phyloP scores from a whole-genome alignment of 2,888 invertebrate species.

The Alloscopus bannaensis region DNA sequence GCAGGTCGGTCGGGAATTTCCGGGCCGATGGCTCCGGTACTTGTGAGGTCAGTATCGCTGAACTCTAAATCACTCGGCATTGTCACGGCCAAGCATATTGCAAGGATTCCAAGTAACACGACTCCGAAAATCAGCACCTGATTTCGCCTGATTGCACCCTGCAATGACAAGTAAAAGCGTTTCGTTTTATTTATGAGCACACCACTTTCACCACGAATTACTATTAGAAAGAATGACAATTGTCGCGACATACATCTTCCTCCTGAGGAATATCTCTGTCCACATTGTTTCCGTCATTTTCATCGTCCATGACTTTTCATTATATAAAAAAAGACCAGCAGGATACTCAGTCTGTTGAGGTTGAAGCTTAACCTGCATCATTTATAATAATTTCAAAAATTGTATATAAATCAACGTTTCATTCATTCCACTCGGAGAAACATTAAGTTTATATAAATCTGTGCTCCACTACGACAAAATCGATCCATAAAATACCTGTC shows the following conservation, averaged over 20 bases:
- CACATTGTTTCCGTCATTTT: constrained; percentile 51
- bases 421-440: too few species aligned
- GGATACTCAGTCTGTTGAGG: too few species aligned
- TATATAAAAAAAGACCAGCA: too few species aligned
- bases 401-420: too few species aligned
- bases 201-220: too few species aligned
- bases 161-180: too few species aligned
- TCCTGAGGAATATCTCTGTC: constrained; percentile 40
- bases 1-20: constrained; percentile 25
- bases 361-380: too few species aligned
- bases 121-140: constrained; percentile 67
- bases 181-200: not conserved
- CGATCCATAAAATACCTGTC: too few species aligned
- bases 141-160: constrained; percentile 58
- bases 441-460: too few species aligned
- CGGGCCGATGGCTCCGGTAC: constrained; percentile 24
- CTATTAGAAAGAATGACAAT: too few species aligned
- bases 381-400: too few species aligned
- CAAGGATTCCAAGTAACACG: constrained; percentile 59
- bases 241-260: constrained; percentile 44
- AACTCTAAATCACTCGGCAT: constrained; percentile 66
- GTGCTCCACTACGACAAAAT: too few species aligned
- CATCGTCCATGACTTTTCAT: constrained; percentile 57
- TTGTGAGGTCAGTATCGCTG: constrained; percentile 44
- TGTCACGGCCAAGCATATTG: constrained; percentile 64